phyloP scores from a whole-genome alignment of 2,797 vertebrate species.

The Furcifer pardalis region DNA sequence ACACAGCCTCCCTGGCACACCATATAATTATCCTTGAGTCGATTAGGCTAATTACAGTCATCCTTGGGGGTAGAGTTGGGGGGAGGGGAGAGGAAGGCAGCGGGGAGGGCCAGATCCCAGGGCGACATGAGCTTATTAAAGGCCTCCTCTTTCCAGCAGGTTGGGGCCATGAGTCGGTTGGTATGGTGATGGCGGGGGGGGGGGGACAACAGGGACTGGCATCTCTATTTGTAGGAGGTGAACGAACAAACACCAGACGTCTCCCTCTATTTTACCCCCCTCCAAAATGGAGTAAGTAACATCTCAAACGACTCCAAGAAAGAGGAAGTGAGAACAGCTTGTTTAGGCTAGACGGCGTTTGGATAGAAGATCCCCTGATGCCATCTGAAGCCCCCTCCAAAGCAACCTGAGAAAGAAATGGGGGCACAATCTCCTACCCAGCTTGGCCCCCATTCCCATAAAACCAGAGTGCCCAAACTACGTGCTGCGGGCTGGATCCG shows the following conservation, averaged over 20 bases:
- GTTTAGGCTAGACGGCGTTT: no score
- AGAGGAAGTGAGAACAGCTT: background rate
- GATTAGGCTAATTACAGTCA: slow-evolving; percentile 68
- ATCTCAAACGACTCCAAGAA: background rate
- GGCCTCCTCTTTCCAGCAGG: background rate
- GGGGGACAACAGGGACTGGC: background rate
- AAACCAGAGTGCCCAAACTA: no score
- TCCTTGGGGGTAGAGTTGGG: background rate
- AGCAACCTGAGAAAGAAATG: no score
- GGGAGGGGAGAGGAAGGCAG: background rate
- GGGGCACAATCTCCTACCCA: no score
- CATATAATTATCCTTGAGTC: slow-evolving; percentile 58
- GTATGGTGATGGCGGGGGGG: no score
- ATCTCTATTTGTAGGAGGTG: background rate
- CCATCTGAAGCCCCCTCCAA: no score
- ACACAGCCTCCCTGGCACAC: slow-evolving; percentile 20
- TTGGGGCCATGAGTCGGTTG: background rate
- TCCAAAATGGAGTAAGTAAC: no score
- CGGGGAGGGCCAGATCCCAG: slow-evolving; percentile 7
- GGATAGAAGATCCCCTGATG: no score
- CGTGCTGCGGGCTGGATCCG: no score
- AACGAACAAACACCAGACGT: background rate
- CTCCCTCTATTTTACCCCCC: background rate
- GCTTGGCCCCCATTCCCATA: no score
- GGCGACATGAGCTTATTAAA: slow-evolving; percentile 24